These are phyloP conservation scores for Rhinolophus ferrumequinum DNA, from an alignment of 2,113 vertebrate species.

Conservation along the genomic window DNA sequence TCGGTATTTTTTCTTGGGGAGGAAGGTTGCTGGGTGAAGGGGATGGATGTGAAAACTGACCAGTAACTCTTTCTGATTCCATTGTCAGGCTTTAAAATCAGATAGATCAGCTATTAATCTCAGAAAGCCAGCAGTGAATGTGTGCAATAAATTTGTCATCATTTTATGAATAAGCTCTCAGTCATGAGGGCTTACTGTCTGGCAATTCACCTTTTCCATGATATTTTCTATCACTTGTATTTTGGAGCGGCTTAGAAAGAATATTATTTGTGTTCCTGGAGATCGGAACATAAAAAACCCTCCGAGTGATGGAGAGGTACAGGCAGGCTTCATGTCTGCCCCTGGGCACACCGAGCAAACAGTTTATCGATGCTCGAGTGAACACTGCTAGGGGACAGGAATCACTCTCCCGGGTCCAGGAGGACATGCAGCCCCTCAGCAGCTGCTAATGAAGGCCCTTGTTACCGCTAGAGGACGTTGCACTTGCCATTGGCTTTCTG, in stretches of 20 bases:
- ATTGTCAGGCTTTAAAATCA: slow-evolving; percentile 75
- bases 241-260: slow-evolving; percentile 74
- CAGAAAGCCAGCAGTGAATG: slow-evolving; percentile 63
- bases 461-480: slow-evolving; percentile 29
- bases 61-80: slow-evolving; percentile 76
- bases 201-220: slow-evolving; percentile 77
- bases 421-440: neutral
- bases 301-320: slow-evolving; percentile 33
- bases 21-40: slow-evolving; percentile 41
- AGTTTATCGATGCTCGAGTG: neutral
- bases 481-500: slow-evolving; percentile 68
- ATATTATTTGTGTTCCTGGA: slow-evolving; percentile 78
- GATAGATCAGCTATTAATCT: slow-evolving; percentile 77
- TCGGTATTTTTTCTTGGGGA: slow-evolving; percentile 56
- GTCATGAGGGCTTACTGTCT: slow-evolving; percentile 75
- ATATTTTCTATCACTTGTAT: slow-evolving; percentile 71
- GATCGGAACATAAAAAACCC: slow-evolving; percentile 71
- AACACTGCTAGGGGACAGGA: neutral
- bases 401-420: neutral
- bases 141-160: slow-evolving; percentile 77
- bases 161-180: slow-evolving; percentile 76
- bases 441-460: slow-evolving; percentile 50
- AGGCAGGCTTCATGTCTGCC: slow-evolving; percentile 53
- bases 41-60: slow-evolving; percentile 57
- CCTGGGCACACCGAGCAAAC: slow-evolving; percentile 8